These are phyloP conservation scores for Apis mellifera DNA, from an alignment of 1,140 invertebrate genomes.

Conservation along the genomic window Amel_HAv3.1 CM009946.2:4825001-4825500, in stretches of 20 bases:
- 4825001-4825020: not conserved
- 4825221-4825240: slow-evolving; percentile 39
- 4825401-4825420: slow-evolving; percentile 40
- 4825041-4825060: not conserved
- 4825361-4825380: slow-evolving; percentile 65
- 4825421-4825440: slow-evolving; percentile 41
- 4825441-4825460: slow-evolving; percentile 49
- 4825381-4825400: slow-evolving; percentile 54
- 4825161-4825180: slow-evolving; percentile 45
- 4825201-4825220: slow-evolving; percentile 23
- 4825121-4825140: slow-evolving; percentile 28
- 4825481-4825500: slow-evolving; percentile 46
- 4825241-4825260: slow-evolving; percentile 44
- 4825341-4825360: slow-evolving; percentile 48
- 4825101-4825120: not conserved
- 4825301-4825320: slow-evolving; percentile 49
- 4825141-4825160: slow-evolving; percentile 12
- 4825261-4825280: slow-evolving; percentile 41
- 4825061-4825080: not conserved
- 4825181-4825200: slow-evolving; percentile 30
- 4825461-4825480: slow-evolving; percentile 51
- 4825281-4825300: slow-evolving; percentile 48
- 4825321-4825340: slow-evolving; percentile 23
- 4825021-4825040: slow-evolving; percentile 6
- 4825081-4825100: not conserved